Conservation (phyloP, 2,797 vertebrate genomes). For the Sebastes minor region DNA sequence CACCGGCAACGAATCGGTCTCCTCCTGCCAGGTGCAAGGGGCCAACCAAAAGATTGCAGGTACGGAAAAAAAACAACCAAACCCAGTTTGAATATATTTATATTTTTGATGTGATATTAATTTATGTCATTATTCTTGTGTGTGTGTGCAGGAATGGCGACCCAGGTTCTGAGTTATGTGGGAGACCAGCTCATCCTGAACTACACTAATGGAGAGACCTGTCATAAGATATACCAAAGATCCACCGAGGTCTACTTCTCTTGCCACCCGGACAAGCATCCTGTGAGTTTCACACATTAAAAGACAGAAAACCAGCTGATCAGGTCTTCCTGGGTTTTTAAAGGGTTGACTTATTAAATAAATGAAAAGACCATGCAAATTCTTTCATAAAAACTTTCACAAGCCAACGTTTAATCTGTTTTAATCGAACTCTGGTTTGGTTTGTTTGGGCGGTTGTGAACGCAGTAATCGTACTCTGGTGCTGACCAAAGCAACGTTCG, state of each 20-base stretch:
- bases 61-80: slow-evolving; percentile 40
- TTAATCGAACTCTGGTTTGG: no score
- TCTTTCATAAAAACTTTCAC: no score
- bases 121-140: not conserved
- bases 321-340: not conserved
- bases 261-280: slow-evolving; percentile 84
- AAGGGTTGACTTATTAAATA: no score
- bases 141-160: slow-evolving; percentile 80
- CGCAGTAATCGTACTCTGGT: no score
- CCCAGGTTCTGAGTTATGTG: slow-evolving; percentile 87
- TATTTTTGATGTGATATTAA: fast-evolving
- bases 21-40: slow-evolving; percentile 87
- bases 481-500: no score
- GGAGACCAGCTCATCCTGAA: slow-evolving; percentile 93
- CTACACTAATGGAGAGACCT: slow-evolving; percentile 89
- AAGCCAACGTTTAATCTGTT: no score
- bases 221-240: slow-evolving; percentile 89
- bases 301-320: not conserved
- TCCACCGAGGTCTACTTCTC: slow-evolving; percentile 92
- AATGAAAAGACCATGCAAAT: no score
- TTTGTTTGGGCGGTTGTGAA: no score
- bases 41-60: slow-evolving; percentile 86
- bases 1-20: slow-evolving; percentile 49
- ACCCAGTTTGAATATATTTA: not conserved
- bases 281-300: slow-evolving; percentile 77